These are phyloP conservation scores for Aldrovandia affinis DNA, from an alignment of 2,797 vertebrate species.

Conservation along the genomic window DNA sequence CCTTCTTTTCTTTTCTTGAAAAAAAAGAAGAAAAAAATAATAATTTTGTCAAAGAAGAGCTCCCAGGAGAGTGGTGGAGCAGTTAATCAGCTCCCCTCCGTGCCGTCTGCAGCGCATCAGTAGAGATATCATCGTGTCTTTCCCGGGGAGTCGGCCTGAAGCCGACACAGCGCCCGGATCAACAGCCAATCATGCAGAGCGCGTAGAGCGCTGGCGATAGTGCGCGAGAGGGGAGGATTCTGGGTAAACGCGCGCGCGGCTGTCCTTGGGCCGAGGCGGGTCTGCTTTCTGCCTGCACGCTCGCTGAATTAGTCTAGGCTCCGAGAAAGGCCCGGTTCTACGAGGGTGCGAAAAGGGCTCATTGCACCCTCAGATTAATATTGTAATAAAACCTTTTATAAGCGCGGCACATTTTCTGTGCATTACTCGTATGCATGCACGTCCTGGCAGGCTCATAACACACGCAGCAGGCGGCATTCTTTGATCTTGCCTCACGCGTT, in stretches of 20 bases:
- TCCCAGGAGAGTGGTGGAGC: conserved; percentile 53
- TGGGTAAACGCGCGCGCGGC: not conserved
- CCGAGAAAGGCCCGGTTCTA: conserved; percentile 3
- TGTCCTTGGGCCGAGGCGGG: no score
- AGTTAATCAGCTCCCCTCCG: conserved; percentile 63
- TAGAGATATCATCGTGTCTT: conserved; percentile 64
- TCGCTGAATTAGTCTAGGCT: conserved; percentile 51
- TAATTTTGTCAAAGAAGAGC: conserved; percentile 37
- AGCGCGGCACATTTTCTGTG: no score
- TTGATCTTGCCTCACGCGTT: no score
- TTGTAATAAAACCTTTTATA: no score
- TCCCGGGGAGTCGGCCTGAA: conserved; percentile 53
- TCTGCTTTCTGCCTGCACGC: conserved; percentile 34
- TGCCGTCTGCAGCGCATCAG: conserved; percentile 56
- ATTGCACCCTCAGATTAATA: no score
- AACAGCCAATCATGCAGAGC: conserved; percentile 68
- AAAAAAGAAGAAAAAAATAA: not conserved
- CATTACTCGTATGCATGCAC: no score
- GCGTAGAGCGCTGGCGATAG: conserved; percentile 49
- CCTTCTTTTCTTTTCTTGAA: conserved; percentile 32
- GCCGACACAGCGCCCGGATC: conserved; percentile 59
- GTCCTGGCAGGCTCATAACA: no score
- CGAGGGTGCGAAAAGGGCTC: not conserved
- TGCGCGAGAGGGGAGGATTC: not conserved
- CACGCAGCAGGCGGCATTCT: no score